These are phyloP conservation scores for Heliothis subflexa DNA, from an alignment of 1,140 invertebrate species.

Conservation along the genomic window DNA sequence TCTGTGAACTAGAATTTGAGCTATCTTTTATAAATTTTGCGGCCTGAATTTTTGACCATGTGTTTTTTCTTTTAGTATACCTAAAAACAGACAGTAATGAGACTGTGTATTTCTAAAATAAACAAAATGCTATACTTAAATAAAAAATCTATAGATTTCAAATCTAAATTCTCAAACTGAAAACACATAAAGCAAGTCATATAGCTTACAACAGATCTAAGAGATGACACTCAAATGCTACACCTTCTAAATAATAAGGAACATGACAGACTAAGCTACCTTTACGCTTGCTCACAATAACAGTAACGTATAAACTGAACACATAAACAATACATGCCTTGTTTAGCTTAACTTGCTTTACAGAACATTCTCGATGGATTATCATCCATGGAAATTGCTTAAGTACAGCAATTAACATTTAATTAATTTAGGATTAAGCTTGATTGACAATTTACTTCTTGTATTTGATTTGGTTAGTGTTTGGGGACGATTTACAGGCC, in stretches of 20 bases:
- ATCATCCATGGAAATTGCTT: not conserved
- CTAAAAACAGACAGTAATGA: too few relatives aligned
- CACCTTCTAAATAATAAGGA: slow-evolving; percentile 1
- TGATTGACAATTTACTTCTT: not conserved
- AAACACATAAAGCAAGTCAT: not conserved
- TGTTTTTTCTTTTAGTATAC: too few relatives aligned
- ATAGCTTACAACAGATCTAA: slow-evolving; percentile 13
- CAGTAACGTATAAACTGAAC: slow-evolving; percentile 5
- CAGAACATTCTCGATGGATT: slow-evolving; percentile 11
- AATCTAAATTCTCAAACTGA: too few relatives aligned
- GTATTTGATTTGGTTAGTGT: not conserved
- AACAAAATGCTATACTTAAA: too few relatives aligned
- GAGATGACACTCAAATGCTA: slow-evolving; percentile 18
- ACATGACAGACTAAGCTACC: slow-evolving; percentile 10
- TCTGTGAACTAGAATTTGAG: too few relatives aligned
- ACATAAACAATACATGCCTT: not conserved
- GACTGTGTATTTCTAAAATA: too few relatives aligned
- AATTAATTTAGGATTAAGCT: slow-evolving; percentile 27
- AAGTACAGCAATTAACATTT: slow-evolving; percentile 33
- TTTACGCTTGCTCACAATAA: slow-evolving; percentile 7
- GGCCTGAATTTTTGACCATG: too few relatives aligned
- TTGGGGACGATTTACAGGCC: too few relatives aligned
- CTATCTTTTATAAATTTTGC: too few relatives aligned
- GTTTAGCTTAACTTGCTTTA: not conserved
- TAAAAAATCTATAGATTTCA: too few relatives aligned